Evolutionary conservation across 2,888 invertebrate species (phyloP).

Genomic region (Autographa gamma): DNA sequence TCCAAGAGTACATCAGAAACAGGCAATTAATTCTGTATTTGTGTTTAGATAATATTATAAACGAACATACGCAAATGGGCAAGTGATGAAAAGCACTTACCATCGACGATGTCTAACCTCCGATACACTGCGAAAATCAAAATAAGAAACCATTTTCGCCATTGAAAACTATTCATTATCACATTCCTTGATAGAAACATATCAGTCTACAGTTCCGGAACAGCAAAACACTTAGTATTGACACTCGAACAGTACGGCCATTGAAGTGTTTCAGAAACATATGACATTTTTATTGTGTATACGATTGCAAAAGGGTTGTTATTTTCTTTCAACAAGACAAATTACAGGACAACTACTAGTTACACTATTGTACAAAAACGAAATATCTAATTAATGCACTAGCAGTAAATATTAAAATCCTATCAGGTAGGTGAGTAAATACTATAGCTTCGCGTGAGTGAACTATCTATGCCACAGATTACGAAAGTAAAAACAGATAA

Average conservation of each 20-base stretch:
- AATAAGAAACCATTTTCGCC: constrained; percentile 77
- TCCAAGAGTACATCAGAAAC: constrained; percentile 11
- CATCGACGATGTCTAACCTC: constrained; percentile 74
- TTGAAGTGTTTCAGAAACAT: constrained; percentile 73
- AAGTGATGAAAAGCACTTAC: constrained; percentile 68
- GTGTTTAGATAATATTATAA: constrained; percentile 32
- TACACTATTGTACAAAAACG: constrained; percentile 3
- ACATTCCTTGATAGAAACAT: constrained; percentile 77
- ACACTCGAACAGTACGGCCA: constrained; percentile 78
- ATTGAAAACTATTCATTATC: constrained; percentile 75
- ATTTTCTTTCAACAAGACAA: constrained; percentile 14
- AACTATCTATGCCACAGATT: constrained; percentile 15
- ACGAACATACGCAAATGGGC: constrained; percentile 30
- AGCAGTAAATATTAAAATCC: constrained; percentile 33
- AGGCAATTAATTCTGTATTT: constrained; percentile 32
- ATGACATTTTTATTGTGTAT: constrained; percentile 69
- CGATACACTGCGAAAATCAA: constrained; percentile 73
- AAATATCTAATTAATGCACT: constrained; percentile 23
- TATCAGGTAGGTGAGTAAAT: constrained; percentile 34
- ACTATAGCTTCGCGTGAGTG: constrained; percentile 47
- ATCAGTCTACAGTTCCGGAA: constrained; percentile 69
- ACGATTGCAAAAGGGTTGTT: constrained; percentile 14
- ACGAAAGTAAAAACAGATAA: not conserved
- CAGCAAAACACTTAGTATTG: constrained; percentile 77
- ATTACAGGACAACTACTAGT: constrained; percentile 15